phyloP scores from a whole-genome alignment of 2,797 vertebrate species.

The Rousettus madagascariensis region DNA sequence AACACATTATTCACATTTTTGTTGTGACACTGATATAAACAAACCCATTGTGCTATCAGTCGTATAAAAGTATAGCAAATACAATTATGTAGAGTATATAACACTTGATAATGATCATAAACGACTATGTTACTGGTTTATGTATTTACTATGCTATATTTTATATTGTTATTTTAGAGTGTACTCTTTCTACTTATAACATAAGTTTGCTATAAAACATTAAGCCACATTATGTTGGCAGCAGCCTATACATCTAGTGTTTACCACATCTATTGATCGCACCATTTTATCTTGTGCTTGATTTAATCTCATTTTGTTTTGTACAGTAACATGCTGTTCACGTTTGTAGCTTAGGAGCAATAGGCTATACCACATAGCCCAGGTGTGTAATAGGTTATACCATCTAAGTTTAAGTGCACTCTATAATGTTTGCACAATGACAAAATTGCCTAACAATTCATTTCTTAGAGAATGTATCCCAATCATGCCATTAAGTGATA shows the following conservation, averaged over 20 bases:
- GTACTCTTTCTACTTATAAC: background rate
- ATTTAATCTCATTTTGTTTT: background rate
- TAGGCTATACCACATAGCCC: background rate
- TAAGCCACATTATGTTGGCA: background rate
- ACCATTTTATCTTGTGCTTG: background rate
- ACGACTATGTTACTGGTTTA: background rate
- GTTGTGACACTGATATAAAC: background rate
- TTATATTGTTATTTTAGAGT: background rate
- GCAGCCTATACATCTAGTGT: background rate
- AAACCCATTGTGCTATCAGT: background rate
- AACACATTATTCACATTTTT: background rate
- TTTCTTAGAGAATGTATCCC: background rate
- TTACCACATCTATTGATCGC: background rate
- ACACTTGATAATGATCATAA: background rate
- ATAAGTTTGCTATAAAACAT: background rate
- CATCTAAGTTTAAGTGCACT: background rate
- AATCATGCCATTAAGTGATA: background rate
- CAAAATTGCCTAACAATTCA: background rate
- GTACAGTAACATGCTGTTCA: background rate
- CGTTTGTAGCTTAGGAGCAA: background rate
- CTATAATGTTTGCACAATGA: background rate
- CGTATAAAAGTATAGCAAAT: background rate
- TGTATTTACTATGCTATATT: background rate
- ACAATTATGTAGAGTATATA: background rate
- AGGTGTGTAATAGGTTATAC: background rate